Evolutionary conservation across 2,113 vertebrate genomes (phyloP), one percentile per base, ranked within the genome.

Genomic region (Gadus chalcogrammus): DNA sequence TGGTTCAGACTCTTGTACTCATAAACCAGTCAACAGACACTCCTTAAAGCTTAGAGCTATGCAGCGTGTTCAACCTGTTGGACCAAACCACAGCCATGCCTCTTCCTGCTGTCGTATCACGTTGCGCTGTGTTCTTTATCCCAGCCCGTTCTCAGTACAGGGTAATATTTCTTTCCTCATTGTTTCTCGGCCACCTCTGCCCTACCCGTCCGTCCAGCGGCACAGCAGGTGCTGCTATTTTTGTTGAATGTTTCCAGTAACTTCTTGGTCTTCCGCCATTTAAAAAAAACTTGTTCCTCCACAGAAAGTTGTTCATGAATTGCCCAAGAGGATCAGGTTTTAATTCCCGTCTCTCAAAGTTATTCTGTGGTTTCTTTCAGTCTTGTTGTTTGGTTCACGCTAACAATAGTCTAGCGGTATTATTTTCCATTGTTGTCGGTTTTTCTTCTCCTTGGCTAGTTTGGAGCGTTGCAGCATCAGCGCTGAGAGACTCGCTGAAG

Each of bases 221-320:
- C 70, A 58, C 77, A 78, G 70, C 70, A 74, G 75, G 69, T 74
- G 71, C 72, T 71, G 80, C 71, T 84, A 82, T 56, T 82, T 78
- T 75, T 74, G 79, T 74, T 79, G 28, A 80, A 78, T 67, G 73
- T 87, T 84, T 82, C 76, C 78, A 81, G 86, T 78, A 79, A 87
- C 80, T 68, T 65, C 80, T 78, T 82, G 77, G 73, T 75, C 35
- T 75, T 17, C 31, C 74, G 77, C 83, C 85, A 84, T 70, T 74
- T 80, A 74, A 38, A 72, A 77, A 84, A 69, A 78, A 74, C 75
- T 64, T 11, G 17, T 58, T 75, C 58, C 42, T 67, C 62, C 62
- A 64, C 7, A 12, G 42, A 13, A 48, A 7, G 42, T 11, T 7
- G 15, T 27, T 65, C 58, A 52, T 11, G 42, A 68, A 79, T 81